Base-by-base conservation (phyloP, 2,797 vertebrate genomes). In the Manis pentadactyla region DNA sequence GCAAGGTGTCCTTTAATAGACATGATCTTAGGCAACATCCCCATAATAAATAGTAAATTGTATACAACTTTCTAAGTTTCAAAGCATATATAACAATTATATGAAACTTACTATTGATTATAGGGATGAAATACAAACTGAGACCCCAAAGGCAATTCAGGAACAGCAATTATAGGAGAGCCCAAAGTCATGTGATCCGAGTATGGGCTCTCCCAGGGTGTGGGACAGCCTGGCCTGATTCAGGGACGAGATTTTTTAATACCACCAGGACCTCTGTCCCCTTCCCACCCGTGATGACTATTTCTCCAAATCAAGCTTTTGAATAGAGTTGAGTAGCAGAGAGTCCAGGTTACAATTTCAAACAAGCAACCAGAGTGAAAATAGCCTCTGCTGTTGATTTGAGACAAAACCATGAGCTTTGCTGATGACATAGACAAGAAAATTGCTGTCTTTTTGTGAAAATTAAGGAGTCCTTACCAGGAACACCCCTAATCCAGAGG, bases 61-160 rank as follows among this genome's bases (percentile, higher is more conserved):
- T 63, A 71, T 91, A 77, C 42, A 86, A 64, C 71, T 61, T 95
- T 82, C 87, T 81, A 81, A 27, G 88, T 94, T 91, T 94, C 83
- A 95, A 96, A 90, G 42, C 51, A 49, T 82, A 66, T 59, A 78
- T 63, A 46, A 83, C 57, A 86, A 69, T 93, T 95, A 68, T 78
- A 64, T 39, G 82, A 88, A 95, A 95, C 82, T 83, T 82, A 75
- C 78, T 88, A 64, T 88, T 92, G 91, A 93, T 94, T 93, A 74
- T 55, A 66, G 19, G 84, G 42, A 86, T 51, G 85, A 97, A 94
- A 91, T 86, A 15, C 7, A 87, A 94, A 77, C 84, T 37, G 42
- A 87, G 37, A 61, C 79, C 73, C 81, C 92, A 92, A 94, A 55
- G 23, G 57, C 53, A 85, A 68, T 79, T 92, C 53, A 92, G 46